Evolutionary conservation across 2,113 vertebrate species (phyloP).

Genomic region (Xenopus borealis): DNA sequence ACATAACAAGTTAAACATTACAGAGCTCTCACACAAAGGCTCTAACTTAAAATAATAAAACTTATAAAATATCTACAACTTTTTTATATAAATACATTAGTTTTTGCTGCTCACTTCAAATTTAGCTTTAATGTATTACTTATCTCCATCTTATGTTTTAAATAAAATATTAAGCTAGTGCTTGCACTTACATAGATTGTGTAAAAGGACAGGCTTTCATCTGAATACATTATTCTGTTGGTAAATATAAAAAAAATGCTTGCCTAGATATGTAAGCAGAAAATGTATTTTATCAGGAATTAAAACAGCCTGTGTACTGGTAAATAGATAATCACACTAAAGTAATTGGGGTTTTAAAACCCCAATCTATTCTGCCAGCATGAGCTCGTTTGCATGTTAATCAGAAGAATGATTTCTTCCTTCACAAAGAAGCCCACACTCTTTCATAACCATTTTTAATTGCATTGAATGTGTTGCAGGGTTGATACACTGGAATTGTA

Average conservation of each 20-base stretch:
- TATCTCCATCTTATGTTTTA: slow-evolving; percentile 49
- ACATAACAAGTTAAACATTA: background rate
- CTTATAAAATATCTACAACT: background rate
- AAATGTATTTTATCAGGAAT: slow-evolving; percentile 89
- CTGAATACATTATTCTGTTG: slow-evolving; percentile 24
- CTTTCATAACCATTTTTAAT: slow-evolving; percentile 99
- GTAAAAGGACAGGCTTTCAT: background rate
- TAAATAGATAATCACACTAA: slow-evolving; percentile 99
- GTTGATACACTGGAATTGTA: slow-evolving; percentile 98
- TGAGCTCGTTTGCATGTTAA: slow-evolving; percentile 99
- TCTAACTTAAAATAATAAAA: slow-evolving; percentile 27
- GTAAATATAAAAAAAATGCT: slow-evolving; percentile 72
- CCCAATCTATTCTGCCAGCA: slow-evolving; percentile 99
- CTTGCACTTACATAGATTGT: background rate
- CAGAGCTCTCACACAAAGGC: background rate
- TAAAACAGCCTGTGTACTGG: slow-evolving; percentile 99
- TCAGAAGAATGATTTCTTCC: slow-evolving; percentile 95
- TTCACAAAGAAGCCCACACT: slow-evolving; percentile 92
- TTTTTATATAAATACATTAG: no score
- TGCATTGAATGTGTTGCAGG: slow-evolving; percentile 99
- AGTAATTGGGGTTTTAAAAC: slow-evolving; percentile 99
- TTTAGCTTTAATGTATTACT: background rate
- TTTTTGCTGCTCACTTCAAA: background rate
- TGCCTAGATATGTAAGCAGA: slow-evolving; percentile 78
- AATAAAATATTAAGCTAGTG: slow-evolving; percentile 34